Base-by-base conservation (phyloP, 2,797 vertebrate species). In the Sardinella longiceps region DNA sequence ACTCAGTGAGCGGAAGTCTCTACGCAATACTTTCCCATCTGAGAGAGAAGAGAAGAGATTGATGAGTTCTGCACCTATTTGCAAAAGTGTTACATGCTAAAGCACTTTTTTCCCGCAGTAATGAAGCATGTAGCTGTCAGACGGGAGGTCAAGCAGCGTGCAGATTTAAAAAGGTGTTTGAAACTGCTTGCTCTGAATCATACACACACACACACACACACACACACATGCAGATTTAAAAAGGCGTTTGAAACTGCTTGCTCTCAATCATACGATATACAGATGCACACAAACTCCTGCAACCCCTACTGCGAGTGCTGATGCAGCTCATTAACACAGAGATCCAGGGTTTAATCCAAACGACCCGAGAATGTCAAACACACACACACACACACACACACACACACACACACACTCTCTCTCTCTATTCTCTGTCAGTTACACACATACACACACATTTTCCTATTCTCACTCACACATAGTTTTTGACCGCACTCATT, bases 341-440 rank as follows among this genome's bases (percentile, higher is more conserved):
- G 70, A 39, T 77, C 70, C 18, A 20, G 33, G 9, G 70, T 77
- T 77, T 77, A 77, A 77, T 77, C 70, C 70, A 77, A 77, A 77
- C 33, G 66, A 74, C 70, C 70, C 15, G 14, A 74, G 66, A 33
- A 39, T 74, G 66, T 37, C 66, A 74, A 74, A 77, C 70, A 77
- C 33, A 39, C 15, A 43, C 70, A 77, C 70, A 70, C 63, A 33
- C 28, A n/a, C n/a, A n/a, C n/a, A n/a, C n/a, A n/a, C n/a, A n/a
- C n/a, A 15, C 63, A 33, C 15, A 70, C 12, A 37, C 51, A 2
- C n/a, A n/a, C n/a, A n/a, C n/a, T n/a, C n/a, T n/a, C n/a, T n/a
- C 30, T 9, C 14, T 25, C 6, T 9, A 63, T 30, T 25, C 60
- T 2, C n/a, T n/a, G n/a, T n/a, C n/a, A 10, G n/a, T 12, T 30